phyloP scores from a whole-genome alignment of 2,888 invertebrate genomes.

The Syrphus vitripennis region DNA sequence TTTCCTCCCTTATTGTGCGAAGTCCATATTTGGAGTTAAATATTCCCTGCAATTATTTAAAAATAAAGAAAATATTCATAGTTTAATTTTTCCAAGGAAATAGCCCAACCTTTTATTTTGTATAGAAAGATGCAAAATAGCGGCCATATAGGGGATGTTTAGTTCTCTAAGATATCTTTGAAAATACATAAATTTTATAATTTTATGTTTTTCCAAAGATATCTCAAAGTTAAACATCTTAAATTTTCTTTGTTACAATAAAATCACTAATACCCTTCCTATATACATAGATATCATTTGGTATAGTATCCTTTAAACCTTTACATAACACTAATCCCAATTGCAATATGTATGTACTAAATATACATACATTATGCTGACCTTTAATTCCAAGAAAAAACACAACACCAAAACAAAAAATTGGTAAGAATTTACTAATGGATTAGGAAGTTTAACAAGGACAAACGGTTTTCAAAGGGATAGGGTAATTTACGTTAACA shows the following conservation, averaged over 20 bases:
- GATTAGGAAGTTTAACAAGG: background rate
- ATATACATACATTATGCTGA: background rate
- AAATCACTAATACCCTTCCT: background rate
- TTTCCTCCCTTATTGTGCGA: no score
- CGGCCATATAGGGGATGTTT: no score
- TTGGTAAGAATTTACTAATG: background rate
- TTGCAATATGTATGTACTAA: background rate
- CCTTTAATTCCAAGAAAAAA: constrained; percentile 7
- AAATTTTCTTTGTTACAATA: background rate
- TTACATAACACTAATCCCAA: background rate
- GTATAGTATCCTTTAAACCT: background rate
- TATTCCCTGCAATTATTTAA: no score
- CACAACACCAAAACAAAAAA: background rate
- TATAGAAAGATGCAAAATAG: no score
- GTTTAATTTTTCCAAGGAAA: no score
- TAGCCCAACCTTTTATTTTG: no score
- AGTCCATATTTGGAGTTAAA: no score
- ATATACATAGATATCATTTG: background rate
- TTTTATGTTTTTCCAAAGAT: no score
- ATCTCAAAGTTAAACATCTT: no score
- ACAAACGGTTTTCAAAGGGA: background rate
- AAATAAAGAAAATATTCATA: no score
- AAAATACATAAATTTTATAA: no score
- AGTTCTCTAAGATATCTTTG: no score
- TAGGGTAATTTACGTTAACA: background rate